Evolutionary conservation across 2,113 vertebrate genomes (phyloP).

Genomic region (Tyrannus savana): DNA sequence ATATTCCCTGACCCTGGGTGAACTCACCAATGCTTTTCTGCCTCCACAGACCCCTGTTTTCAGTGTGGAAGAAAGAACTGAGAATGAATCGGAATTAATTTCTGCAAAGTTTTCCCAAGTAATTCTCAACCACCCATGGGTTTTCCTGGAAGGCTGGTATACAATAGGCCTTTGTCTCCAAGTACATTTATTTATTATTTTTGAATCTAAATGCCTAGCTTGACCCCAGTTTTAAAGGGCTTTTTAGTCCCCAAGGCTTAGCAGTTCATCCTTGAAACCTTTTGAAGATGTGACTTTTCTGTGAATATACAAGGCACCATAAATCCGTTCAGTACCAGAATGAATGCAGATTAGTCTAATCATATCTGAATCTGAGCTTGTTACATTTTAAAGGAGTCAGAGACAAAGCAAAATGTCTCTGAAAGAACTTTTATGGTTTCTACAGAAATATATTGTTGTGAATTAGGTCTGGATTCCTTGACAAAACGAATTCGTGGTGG

Average conservation of each 20-base stretch:
- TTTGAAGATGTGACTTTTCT: background rate
- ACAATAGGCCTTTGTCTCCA: slow-evolving; percentile 56
- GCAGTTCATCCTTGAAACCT: slow-evolving; percentile 6
- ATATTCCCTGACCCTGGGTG: background rate
- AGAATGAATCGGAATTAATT: slow-evolving; percentile 7
- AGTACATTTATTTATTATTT: slow-evolving; percentile 32
- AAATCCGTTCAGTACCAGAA: background rate
- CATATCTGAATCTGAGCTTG: background rate
- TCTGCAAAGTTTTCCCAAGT: slow-evolving; percentile 14
- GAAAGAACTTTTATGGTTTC: background rate
- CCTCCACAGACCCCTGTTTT: background rate
- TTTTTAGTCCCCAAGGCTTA: background rate
- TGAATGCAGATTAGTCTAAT: background rate
- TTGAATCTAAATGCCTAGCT: background rate
- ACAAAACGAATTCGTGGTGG: background rate
- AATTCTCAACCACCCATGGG: slow-evolving; percentile 7
- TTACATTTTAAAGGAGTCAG: background rate
- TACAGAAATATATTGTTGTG: background rate
- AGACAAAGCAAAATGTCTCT: background rate
- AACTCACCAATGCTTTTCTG: background rate
- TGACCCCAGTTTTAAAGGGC: background rate
- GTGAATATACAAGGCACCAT: background rate
- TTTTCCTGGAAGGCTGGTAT: slow-evolving; percentile 32
- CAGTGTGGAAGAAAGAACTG: background rate
- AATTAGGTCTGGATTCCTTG: background rate